These are phyloP conservation scores for Linnaemya tessellans DNA, from an alignment of 2,888 invertebrate species.

Conservation along the genomic window DNA sequence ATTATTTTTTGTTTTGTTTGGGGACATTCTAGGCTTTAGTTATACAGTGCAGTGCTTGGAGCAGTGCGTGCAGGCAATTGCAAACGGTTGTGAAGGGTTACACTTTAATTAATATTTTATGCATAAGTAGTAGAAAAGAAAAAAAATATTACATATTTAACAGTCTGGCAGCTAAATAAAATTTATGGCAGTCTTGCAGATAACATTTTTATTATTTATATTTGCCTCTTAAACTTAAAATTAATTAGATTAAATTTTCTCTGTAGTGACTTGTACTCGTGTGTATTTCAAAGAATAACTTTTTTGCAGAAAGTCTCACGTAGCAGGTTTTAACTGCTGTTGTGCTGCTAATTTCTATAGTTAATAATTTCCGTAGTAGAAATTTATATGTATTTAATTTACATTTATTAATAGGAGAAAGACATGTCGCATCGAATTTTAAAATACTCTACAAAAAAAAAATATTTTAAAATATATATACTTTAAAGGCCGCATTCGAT, in stretches of 20 bases:
- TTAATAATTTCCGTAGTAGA: constrained; percentile 15
- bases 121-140: constrained; percentile 15
- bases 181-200: not conserved
- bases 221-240: not conserved
- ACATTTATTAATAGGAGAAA: constrained; percentile 12
- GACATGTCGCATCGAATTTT: not conserved
- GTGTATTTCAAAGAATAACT: not conserved
- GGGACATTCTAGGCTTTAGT: constrained; percentile 4
- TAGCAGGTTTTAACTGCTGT: constrained; percentile 1
- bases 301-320: constrained; percentile 9
- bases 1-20: not conserved
- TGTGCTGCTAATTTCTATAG: constrained; percentile 19
- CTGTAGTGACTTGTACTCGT: not conserved
- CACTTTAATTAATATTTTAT: constrained; percentile 45
- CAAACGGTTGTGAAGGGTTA: constrained; percentile 57
- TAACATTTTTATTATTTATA: too few species aligned
- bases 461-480: too few species aligned
- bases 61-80: constrained; percentile 23
- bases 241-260: constrained; percentile 1
- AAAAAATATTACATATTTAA: not conserved
- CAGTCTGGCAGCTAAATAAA: not conserved
- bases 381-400: constrained; percentile 8
- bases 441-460: not conserved
- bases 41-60: constrained; percentile 15
- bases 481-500: too few species aligned